Percentiles rank a stretch among this genome's conserved stretches.
phyloP scores from a whole-genome alignment of 2,888 invertebrate genomes.

The Andrena chrysosceles region DNA sequence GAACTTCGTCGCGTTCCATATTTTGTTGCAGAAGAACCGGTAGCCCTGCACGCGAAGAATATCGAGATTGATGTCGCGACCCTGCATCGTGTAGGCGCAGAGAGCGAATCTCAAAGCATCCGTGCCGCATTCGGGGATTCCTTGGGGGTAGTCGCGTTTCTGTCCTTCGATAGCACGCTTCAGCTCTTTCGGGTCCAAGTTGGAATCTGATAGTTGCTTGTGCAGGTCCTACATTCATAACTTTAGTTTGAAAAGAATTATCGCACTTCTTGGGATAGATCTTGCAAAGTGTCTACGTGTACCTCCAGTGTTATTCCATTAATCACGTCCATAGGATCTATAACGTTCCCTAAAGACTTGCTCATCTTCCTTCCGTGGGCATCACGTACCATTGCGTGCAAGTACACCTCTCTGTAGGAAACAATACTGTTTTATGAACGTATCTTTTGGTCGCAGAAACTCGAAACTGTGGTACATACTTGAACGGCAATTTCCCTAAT shows the following conservation, averaged over 20 bases:
- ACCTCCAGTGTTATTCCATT: conserved; percentile 92
- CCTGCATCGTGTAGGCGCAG: conserved; percentile 95
- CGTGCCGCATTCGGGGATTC: conserved; percentile 98
- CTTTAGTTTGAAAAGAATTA: conserved; percentile 8
- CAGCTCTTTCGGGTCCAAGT: conserved; percentile 93
- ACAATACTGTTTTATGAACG: background rate
- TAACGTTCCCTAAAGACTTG: conserved; percentile 98
- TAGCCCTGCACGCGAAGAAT: conserved; percentile 97
- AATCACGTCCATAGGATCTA: conserved; percentile 98
- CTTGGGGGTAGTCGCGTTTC: conserved; percentile 89
- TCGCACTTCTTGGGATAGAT: conserved; percentile 5
- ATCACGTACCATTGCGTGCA: conserved; percentile 99
- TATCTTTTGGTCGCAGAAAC: background rate
- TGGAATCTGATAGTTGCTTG: conserved; percentile 90
- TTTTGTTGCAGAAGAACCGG: conserved; percentile 98
- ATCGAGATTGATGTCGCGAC: conserved; percentile 98
- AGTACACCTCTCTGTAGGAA: conserved; percentile 90
- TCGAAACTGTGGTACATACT: conserved; percentile 81
- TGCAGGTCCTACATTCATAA: conserved; percentile 87
- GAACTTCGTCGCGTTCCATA: conserved; percentile 99
- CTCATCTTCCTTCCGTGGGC: conserved; percentile 99
- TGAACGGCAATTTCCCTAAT: conserved; percentile 96
- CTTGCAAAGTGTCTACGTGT: conserved; percentile 22
- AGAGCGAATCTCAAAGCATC: conserved; percentile 97
- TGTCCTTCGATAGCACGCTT: conserved; percentile 85